Conservation (phyloP, 2,888 invertebrate genomes). For the Torymus tubicola region DNA sequence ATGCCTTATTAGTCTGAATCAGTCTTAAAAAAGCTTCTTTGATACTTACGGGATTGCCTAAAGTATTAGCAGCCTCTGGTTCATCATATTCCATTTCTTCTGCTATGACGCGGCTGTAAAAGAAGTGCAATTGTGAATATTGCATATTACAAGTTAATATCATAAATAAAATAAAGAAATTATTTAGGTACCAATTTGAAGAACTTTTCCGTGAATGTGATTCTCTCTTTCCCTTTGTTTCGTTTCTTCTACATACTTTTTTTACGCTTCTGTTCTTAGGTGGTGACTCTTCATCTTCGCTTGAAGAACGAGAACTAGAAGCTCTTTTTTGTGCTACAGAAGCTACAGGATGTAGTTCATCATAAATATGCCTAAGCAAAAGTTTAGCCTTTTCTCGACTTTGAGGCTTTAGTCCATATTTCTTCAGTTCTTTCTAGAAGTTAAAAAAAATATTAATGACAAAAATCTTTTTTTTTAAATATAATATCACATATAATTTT, state of each 20-base stretch:
- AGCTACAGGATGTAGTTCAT: conserved; percentile 67
- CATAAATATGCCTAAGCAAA: conserved; percentile 78
- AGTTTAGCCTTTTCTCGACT: conserved; percentile 78
- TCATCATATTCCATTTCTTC: conserved; percentile 65
- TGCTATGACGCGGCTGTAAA: conserved; percentile 41
- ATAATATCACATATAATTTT: not conserved
- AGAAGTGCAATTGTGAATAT: not conserved
- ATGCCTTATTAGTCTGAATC: conserved; percentile 71
- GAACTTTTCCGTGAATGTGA: not conserved
- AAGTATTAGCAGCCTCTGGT: conserved; percentile 37
- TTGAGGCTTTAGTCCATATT: conserved; percentile 78
- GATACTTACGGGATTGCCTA: conserved; percentile 58
- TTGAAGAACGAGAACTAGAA: conserved; percentile 23
- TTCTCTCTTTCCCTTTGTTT: not conserved
- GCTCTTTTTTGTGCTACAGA: conserved; percentile 28
- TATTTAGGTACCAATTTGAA: conserved; percentile 32
- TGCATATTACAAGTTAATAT: not conserved
- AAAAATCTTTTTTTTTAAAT: conserved; percentile 14
- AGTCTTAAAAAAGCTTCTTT: conserved; percentile 64
- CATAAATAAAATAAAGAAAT: not conserved
- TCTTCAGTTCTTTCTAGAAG: conserved; percentile 77
- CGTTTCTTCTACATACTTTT: conserved; percentile 7
- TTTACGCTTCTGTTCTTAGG: conserved; percentile 55
- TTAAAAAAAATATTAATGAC: conserved; percentile 31
- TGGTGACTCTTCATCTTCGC: conserved; percentile 59